Evolutionary conservation across 2,797 vertebrate species (phyloP).

Genomic region (Huso huso): DNA sequence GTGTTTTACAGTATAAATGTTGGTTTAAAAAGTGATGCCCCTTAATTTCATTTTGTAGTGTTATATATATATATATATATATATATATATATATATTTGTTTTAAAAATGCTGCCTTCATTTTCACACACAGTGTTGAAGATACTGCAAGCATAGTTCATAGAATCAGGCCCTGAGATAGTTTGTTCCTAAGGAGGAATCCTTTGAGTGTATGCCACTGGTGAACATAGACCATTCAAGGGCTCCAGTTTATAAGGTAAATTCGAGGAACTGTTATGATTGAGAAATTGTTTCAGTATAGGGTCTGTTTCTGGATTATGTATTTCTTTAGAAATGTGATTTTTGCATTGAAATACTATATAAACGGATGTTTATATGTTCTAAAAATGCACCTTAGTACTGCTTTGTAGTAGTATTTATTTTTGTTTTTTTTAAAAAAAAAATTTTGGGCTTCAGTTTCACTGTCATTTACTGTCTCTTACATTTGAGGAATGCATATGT

Average conservation of each 20-base stretch:
- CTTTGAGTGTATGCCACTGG: constrained; percentile 96
- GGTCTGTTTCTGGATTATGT: constrained; percentile 41
- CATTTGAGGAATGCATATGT: no score
- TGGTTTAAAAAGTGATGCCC: constrained; percentile 53
- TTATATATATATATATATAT: constrained; percentile 45
- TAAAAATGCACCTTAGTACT: no score
- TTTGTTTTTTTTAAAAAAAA: constrained; percentile 21
- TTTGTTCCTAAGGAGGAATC: constrained; percentile 97
- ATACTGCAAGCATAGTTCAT: constrained; percentile 97
- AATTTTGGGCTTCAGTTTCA: constrained; percentile 20
- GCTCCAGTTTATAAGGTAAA: constrained; percentile 97
- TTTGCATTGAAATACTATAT: no score
- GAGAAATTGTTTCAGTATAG: constrained; percentile 53
- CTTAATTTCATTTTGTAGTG: constrained; percentile 47
- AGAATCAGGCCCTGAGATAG: constrained; percentile 99
- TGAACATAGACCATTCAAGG: constrained; percentile 97
- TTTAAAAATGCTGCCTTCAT: constrained; percentile 96
- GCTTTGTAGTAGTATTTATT: constrained; percentile 18
- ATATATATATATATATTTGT: constrained; percentile 38
- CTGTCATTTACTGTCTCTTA: constrained; percentile 37
- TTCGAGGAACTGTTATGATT: constrained; percentile 61
- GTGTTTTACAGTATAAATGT: constrained; percentile 29
- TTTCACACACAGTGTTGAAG: constrained; percentile 99
- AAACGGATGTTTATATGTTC: no score
- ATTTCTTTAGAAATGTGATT: constrained; percentile 26